Percentiles rank a stretch among this genome's conserved stretches.
These are phyloP conservation scores for Hormiphora californensis DNA, from an alignment of 37 sponge, comb jelly and placozoan species.

Conservation along the genomic window DNA sequence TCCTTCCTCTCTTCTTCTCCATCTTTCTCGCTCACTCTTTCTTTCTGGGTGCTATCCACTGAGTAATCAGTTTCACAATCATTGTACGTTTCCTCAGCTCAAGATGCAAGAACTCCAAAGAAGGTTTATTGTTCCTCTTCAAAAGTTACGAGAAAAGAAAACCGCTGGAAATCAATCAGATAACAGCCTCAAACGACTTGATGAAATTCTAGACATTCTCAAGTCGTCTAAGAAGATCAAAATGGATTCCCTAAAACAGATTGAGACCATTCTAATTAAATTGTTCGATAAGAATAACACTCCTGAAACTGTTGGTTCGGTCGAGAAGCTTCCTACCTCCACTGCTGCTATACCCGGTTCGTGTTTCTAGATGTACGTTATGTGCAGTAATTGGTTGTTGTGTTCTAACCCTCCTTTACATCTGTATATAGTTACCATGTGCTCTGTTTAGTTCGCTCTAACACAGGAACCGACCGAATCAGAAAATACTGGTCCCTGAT, in stretches of 20 bases:
- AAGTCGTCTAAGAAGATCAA: constrained; percentile 23
- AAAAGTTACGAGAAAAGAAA: constrained; percentile 40
- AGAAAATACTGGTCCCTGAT: too few species aligned
- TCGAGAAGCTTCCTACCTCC: not conserved
- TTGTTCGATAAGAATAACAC: constrained; percentile 4
- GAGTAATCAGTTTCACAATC: too few species aligned
- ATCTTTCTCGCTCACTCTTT: too few species aligned
- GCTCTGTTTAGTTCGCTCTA: too few species aligned
- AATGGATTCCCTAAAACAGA: not conserved
- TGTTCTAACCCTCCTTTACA: too few species aligned
- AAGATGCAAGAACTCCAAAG: constrained; percentile 22
- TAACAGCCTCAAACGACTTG: not conserved
- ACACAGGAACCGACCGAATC: too few species aligned
- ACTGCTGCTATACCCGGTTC: not conserved
- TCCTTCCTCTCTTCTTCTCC: too few species aligned
- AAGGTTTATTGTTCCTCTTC: constrained; percentile 21
- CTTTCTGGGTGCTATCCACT: too few species aligned
- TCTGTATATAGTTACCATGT: too few species aligned
- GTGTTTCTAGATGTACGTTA: too few species aligned
- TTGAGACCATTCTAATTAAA: constrained; percentile 15
- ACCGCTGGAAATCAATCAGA: not conserved
- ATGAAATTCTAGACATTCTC: constrained; percentile 34
- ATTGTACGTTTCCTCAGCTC: constrained; percentile 3
- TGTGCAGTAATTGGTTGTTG: too few species aligned
- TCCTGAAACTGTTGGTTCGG: not conserved